phyloP scores from a whole-genome alignment of 1,140 invertebrate genomes.

The Procambarus virginalis region DNA sequence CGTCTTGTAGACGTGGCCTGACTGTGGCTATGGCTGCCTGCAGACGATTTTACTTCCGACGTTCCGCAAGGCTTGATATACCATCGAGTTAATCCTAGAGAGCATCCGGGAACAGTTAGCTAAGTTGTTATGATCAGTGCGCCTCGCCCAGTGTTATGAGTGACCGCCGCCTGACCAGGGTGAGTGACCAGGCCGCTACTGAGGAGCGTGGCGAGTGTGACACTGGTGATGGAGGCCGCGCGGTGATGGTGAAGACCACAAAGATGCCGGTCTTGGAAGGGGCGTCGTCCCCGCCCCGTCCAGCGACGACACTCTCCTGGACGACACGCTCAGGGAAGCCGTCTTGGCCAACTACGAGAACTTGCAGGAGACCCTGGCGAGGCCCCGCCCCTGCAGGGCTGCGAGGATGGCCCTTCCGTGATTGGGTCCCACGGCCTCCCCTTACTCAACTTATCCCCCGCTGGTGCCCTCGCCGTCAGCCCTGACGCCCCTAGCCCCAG shows the following conservation, averaged over 20 bases:
- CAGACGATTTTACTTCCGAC: no score
- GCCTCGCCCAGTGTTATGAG: no score
- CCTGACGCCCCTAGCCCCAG: slow-evolving; percentile 13
- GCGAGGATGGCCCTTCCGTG: slow-evolving; percentile 38
- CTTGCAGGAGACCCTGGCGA: slow-evolving; percentile 37
- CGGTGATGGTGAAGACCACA: slow-evolving; percentile 30
- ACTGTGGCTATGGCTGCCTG: no score
- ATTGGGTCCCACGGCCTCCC: slow-evolving; percentile 56
- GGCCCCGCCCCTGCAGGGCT: slow-evolving; percentile 21
- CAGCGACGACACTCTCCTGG: background rate
- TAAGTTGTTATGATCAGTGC: no score
- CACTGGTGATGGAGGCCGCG: slow-evolving; percentile 3
- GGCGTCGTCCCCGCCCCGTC: background rate
- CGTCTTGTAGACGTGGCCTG: no score
- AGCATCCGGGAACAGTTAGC: no score
- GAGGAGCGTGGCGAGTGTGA: background rate
- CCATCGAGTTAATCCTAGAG: no score
- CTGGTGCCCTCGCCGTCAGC: slow-evolving; percentile 16
- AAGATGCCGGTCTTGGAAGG: slow-evolving; percentile 14
- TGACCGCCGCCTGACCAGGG: no score
- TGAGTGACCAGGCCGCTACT: background rate
- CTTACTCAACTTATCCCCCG: slow-evolving; percentile 24
- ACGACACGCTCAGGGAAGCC: slow-evolving; percentile 7
- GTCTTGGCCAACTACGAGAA: slow-evolving; percentile 25
- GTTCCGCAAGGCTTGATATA: no score